phyloP scores from a whole-genome alignment of 2,797 vertebrate species.

The Pseudochromis fuscus region DNA sequence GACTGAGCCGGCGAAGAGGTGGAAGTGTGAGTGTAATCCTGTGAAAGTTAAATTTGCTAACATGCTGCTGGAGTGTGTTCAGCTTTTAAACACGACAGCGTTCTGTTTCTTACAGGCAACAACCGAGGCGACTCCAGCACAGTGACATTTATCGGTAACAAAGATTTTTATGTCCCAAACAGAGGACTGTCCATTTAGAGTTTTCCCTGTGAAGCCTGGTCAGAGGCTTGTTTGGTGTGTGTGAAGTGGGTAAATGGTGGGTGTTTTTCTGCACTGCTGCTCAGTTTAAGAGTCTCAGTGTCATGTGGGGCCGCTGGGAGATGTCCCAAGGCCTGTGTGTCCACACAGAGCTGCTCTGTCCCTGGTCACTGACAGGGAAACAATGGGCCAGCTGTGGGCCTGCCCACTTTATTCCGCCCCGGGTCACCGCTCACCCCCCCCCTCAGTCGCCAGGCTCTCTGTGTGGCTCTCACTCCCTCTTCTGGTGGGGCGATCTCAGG shows the following conservation, averaged over 20 bases:
- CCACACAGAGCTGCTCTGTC: constrained; percentile 82
- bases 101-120: neutral
- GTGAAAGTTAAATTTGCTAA: constrained; percentile 27
- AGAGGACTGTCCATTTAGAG: constrained; percentile 18
- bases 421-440: constrained; percentile 27
- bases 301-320: constrained; percentile 80
- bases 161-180: constrained; percentile 23
- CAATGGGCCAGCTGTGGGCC: constrained; percentile 79
- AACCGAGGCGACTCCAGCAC: neutral
- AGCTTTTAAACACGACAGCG: constrained; percentile 30
- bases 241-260: constrained; percentile 35
- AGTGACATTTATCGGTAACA: constrained; percentile 38
- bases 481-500: constrained; percentile 64
- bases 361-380: constrained; percentile 72
- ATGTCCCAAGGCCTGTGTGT: constrained; percentile 79
- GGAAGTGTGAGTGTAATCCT: constrained; percentile 22
- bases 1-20: constrained; percentile 1
- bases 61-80: constrained; percentile 20
- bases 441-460: constrained; percentile 11
- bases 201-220: constrained; percentile 29
- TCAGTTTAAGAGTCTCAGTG: constrained; percentile 68
- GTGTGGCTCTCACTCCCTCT: constrained; percentile 79
- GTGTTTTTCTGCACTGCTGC: constrained; percentile 65
- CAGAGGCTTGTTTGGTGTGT: constrained; percentile 31
- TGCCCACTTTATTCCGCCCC: constrained; percentile 50